These are phyloP conservation scores for Orgyia antiqua DNA, from an alignment of 2,888 invertebrate species.

Conservation along the genomic window DNA sequence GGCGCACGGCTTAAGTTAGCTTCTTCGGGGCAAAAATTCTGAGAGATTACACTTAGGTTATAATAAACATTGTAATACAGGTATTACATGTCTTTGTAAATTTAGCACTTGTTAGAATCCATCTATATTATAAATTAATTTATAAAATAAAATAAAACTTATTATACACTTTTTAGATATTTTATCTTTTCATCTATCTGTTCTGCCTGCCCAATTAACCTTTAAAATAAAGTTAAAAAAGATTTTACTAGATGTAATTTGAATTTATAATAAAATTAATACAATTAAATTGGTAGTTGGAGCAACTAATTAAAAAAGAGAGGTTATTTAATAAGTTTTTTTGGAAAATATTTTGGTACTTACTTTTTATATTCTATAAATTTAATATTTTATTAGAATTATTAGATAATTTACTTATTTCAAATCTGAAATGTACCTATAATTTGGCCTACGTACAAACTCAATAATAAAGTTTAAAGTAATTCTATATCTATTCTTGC, in stretches of 20 bases:
- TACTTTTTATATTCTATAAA: constrained; percentile 7
- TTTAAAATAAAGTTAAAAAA: constrained; percentile 8
- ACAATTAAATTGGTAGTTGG: constrained; percentile 17
- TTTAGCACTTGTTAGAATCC: constrained; percentile 47
- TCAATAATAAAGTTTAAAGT: constrained; percentile 15
- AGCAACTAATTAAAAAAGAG: constrained; percentile 16
- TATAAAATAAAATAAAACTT: constrained; percentile 31
- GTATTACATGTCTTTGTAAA: constrained; percentile 38
- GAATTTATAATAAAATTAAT: constrained; percentile 20
- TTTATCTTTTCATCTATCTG: constrained; percentile 25
- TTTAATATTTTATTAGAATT: constrained; percentile 8
- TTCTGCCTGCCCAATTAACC: constrained; percentile 25
- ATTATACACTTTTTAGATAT: constrained; percentile 30
- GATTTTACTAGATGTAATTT: constrained; percentile 24
- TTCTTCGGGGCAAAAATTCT: constrained; percentile 55
- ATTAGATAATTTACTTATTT: constrained; percentile 12
- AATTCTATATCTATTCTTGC: constrained; percentile 23
- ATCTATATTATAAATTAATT: constrained; percentile 33
- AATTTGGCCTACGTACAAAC: constrained; percentile 31
- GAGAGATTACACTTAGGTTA: constrained; percentile 43
- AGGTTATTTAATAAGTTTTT: constrained; percentile 11
- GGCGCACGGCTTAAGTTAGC: constrained; percentile 72
- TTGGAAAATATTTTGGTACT: constrained; percentile 7
- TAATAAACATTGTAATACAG: constrained; percentile 28
- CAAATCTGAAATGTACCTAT: constrained; percentile 10